Percentiles rank a stretch among this genome's conserved stretches.
Conservation (phyloP, 1,140 invertebrate genomes). For the Drosophila asahinai region DNA sequence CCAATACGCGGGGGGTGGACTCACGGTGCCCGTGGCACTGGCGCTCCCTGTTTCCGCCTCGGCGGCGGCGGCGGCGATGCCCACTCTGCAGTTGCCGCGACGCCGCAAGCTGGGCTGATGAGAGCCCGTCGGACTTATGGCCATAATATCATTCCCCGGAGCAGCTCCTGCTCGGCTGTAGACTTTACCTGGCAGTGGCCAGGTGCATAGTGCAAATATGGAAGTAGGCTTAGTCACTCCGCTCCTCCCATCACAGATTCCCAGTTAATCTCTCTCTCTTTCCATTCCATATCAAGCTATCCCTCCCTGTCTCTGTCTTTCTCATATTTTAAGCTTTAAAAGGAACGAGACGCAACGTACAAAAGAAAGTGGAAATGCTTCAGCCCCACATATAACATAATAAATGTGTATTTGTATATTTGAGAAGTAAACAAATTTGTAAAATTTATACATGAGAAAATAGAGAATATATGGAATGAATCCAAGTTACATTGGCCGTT, state of each 20-base stretch:
- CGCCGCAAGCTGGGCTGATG: slow-evolving; percentile 45
- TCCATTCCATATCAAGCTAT: not conserved
- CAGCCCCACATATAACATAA: not conserved
- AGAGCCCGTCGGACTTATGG: slow-evolving; percentile 1
- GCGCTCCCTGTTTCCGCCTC: slow-evolving; percentile 51
- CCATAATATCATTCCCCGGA: slow-evolving; percentile 46
- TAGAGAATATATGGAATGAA: not conserved
- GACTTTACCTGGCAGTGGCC: slow-evolving; percentile 32
- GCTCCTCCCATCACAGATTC: slow-evolving; percentile 11
- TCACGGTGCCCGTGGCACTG: slow-evolving; percentile 44
- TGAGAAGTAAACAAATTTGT: slow-evolving; percentile 9
- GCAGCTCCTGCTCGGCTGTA: not conserved
- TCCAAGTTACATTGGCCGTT: too few species aligned
- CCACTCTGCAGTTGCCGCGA: slow-evolving; percentile 35
- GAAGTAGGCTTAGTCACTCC: slow-evolving; percentile 21
- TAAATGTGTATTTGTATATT: not conserved
- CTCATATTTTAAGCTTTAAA: slow-evolving; percentile 62
- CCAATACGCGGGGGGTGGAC: slow-evolving; percentile 57
- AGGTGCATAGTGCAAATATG: slow-evolving; percentile 42
- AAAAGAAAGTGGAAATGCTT: slow-evolving; percentile 32
- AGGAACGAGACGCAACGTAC: slow-evolving; percentile 50
- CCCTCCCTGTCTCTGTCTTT: slow-evolving; percentile 33
- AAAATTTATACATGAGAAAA: slow-evolving; percentile 24
- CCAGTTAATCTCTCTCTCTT: slow-evolving; percentile 14
- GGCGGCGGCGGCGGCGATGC: not conserved